Conservation (phyloP, 2,797 vertebrate genomes). For the Amblyopsis hoosieri region DNA sequence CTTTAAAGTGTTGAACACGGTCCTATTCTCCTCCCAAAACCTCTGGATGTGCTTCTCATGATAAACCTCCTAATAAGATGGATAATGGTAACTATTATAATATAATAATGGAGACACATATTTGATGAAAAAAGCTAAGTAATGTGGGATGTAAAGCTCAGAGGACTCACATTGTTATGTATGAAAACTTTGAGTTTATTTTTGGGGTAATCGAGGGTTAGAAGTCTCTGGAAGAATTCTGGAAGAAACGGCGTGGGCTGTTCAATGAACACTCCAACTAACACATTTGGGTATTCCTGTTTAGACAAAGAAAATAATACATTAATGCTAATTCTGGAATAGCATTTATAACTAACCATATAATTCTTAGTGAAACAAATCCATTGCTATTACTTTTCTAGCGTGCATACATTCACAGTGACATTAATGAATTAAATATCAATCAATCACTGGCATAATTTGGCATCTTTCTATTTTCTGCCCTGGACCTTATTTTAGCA, state of each 20-base stretch:
- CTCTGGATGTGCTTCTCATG: slow-evolving; percentile 95
- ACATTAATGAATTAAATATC: too few species aligned
- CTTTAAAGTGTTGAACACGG: slow-evolving; percentile 85
- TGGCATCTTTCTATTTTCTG: too few species aligned
- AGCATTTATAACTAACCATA: slow-evolving; percentile 32
- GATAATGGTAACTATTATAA: slow-evolving; percentile 15
- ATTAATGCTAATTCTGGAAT: slow-evolving; percentile 26
- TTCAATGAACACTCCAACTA: slow-evolving; percentile 93
- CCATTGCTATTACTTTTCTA: not conserved
- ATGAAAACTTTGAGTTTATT: slow-evolving; percentile 88
- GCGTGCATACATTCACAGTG: not conserved
- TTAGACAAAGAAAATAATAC: slow-evolving; percentile 48
- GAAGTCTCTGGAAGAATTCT: slow-evolving; percentile 88
- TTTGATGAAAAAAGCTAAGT: not conserved
- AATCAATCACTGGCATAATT: too few species aligned
- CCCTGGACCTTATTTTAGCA: too few species aligned
- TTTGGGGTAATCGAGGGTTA: slow-evolving; percentile 90
- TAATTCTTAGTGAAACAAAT: slow-evolving; percentile 16
- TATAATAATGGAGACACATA: slow-evolving; percentile 9
- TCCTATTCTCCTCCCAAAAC: slow-evolving; percentile 91
- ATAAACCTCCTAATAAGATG: slow-evolving; percentile 89
- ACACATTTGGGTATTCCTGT: slow-evolving; percentile 88
- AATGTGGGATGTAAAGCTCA: not conserved
- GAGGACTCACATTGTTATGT: slow-evolving; percentile 91
- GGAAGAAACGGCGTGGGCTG: slow-evolving; percentile 94